phyloP scores from a whole-genome alignment of 2,797 vertebrate species.

The Dermochelys coriacea region DNA sequence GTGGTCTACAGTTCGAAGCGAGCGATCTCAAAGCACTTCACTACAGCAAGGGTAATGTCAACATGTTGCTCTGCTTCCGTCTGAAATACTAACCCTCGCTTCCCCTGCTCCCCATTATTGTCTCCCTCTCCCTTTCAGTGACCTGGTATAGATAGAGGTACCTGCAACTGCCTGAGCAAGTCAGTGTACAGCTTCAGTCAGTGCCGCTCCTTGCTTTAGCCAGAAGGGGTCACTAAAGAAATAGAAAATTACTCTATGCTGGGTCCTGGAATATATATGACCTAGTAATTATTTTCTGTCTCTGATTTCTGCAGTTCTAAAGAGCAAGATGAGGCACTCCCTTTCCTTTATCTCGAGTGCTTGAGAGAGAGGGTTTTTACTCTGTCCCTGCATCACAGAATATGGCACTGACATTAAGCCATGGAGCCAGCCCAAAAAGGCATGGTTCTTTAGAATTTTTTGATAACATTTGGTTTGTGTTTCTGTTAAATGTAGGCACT shows the following conservation, averaged over 20 bases:
- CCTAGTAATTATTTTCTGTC: background rate
- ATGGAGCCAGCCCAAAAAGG: fast-evolving
- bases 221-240: slow-evolving; percentile 54
- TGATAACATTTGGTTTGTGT: fast-evolving
- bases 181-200: background rate
- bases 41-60: slow-evolving; percentile 71
- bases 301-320: background rate
- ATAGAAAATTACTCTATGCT: background rate
- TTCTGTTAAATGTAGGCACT: background rate
- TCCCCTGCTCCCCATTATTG: background rate
- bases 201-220: background rate
- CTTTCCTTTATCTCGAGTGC: fast-evolving
- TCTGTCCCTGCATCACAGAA: background rate
- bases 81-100: background rate
- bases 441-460: fast-evolving
- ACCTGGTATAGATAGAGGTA: background rate
- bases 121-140: background rate
- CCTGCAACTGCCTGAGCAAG: background rate
- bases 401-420: fast-evolving
- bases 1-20: background rate
- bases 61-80: background rate
- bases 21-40: slow-evolving; percentile 53
- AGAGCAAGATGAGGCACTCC: background rate
- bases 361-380: background rate
- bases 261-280: fast-evolving